These are phyloP conservation scores for Zonotrichia leucophrys DNA, from an alignment of 2,113 vertebrate species.

Conservation along the genomic window DNA sequence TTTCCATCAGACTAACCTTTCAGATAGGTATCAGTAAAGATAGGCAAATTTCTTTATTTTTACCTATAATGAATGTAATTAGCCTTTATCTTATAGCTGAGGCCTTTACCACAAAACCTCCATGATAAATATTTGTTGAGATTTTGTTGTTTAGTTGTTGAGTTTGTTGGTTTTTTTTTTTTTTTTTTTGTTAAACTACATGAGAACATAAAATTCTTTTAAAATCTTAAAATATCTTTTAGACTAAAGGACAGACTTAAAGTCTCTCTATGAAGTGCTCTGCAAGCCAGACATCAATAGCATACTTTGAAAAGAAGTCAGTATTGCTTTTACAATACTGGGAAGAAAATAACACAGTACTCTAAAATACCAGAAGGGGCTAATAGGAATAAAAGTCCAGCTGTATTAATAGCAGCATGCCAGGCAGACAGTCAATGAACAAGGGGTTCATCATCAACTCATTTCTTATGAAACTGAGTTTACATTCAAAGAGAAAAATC, in stretches of 20 bases:
- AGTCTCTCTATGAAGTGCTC: neutral
- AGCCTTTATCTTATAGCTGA: neutral
- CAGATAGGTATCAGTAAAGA: neutral
- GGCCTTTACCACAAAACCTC: neutral
- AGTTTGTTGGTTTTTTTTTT: no score
- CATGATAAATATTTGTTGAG: neutral
- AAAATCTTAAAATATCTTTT: neutral
- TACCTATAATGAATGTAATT: neutral
- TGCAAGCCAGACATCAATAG: neutral
- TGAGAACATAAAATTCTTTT: neutral
- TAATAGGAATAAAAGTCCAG: neutral
- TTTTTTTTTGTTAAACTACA: neutral
- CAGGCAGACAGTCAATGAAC: neutral
- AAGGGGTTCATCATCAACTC: neutral
- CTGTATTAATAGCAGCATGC: neutral
- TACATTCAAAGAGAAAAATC: neutral
- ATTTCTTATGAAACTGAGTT: neutral
- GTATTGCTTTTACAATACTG: neutral
- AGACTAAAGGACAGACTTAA: neutral
- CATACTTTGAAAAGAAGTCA: neutral
- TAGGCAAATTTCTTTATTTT: neutral
- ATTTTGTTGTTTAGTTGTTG: neutral
- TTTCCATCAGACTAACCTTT: neutral
- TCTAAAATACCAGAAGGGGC: neutral
- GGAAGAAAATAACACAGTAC: neutral